These are phyloP conservation scores for Luehdorfia chinensis DNA, from an alignment of 1,140 invertebrate species.

Conservation along the genomic window DNA sequence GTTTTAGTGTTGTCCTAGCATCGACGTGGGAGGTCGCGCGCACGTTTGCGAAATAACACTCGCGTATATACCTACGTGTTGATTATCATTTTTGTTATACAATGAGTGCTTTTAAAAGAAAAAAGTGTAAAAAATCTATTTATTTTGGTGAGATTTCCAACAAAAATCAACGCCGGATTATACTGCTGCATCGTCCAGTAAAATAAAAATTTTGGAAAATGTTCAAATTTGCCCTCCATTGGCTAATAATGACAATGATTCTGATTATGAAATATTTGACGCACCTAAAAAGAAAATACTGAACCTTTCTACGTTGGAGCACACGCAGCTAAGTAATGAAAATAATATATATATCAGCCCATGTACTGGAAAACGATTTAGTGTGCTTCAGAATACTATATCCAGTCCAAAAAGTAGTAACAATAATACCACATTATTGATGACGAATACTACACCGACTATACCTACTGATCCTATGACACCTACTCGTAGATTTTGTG, in stretches of 20 bases:
- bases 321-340: no score
- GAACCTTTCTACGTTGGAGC: no score
- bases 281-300: constrained; percentile 23
- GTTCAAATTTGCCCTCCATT: constrained; percentile 22
- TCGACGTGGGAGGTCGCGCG: constrained; percentile 20
- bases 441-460: constrained; percentile 19
- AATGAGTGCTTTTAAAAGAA: constrained; percentile 11
- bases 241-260: constrained; percentile 19
- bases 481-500: constrained; percentile 19
- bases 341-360: constrained; percentile 21
- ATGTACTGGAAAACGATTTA: constrained; percentile 24
- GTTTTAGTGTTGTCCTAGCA: constrained; percentile 21
- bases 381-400: constrained; percentile 24
- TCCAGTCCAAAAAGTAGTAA: constrained; percentile 19
- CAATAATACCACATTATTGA: constrained; percentile 6
- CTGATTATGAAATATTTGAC: constrained; percentile 27
- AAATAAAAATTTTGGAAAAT: constrained; percentile 17
- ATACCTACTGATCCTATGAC: constrained; percentile 20
- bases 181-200: constrained; percentile 1
- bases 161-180: constrained; percentile 14
- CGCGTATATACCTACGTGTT: constrained; percentile 8
- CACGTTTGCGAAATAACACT: constrained; percentile 19
- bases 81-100: constrained; percentile 8
- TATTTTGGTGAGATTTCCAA: constrained; percentile 17
- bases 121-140: constrained; percentile 21